Evolutionary conservation across 2,888 invertebrate species (phyloP).

Genomic region (Pomacea canaliculata): DNA sequence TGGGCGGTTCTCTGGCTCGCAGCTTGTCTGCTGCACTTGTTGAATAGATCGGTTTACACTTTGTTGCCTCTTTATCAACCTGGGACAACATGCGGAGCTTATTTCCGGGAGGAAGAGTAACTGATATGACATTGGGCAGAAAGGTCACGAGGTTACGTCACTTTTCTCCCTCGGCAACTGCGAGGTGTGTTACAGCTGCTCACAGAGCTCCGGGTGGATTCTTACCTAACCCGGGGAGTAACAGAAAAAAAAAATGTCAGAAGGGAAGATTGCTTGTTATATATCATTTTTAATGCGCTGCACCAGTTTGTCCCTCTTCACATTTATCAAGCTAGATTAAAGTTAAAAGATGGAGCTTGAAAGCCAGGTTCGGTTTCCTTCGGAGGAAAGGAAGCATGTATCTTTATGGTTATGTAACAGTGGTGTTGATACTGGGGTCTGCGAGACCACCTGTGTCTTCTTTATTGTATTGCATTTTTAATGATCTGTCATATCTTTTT

Average conservation of each 20-base stretch:
- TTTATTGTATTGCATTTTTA: background rate
- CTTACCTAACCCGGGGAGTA: too few species aligned
- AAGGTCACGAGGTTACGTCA: constrained; percentile 11
- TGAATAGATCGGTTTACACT: background rate
- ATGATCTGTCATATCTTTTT: too few species aligned
- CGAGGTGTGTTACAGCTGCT: too few species aligned
- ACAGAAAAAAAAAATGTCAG: too few species aligned
- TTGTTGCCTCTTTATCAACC: background rate
- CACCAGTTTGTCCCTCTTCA: background rate
- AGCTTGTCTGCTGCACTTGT: background rate
- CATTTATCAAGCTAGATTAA: background rate
- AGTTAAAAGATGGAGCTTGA: background rate
- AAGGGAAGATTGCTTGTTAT: background rate
- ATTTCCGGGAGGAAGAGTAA: background rate
- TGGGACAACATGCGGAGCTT: background rate
- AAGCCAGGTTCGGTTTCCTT: background rate
- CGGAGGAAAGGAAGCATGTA: background rate
- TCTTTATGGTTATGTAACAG: constrained; percentile 10
- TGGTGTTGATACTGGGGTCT: background rate
- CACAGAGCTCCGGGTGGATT: too few species aligned
- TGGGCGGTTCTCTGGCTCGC: background rate
- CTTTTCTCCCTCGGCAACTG: background rate
- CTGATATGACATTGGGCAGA: background rate
- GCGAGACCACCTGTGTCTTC: background rate
- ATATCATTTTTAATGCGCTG: constrained; percentile 14